These are phyloP conservation scores for Taeniopygia guttata DNA, from an alignment of 2,797 vertebrate genomes.

Conservation along the genomic window DNA sequence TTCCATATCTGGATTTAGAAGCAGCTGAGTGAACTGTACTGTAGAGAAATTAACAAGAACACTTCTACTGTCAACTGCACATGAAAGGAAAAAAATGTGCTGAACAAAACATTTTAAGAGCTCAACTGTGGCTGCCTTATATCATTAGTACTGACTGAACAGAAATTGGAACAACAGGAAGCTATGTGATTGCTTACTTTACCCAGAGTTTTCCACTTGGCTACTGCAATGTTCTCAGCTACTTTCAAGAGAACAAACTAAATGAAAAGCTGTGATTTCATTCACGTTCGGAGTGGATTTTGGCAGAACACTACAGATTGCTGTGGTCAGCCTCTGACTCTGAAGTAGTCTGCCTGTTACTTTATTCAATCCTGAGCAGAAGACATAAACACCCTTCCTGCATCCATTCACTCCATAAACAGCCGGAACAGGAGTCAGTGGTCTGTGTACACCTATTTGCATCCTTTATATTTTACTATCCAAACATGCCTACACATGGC, in stretches of 20 bases:
- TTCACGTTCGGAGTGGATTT: conserved; percentile 20
- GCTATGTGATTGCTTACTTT: neutral
- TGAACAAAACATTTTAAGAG: neutral
- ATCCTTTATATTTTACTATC: neutral
- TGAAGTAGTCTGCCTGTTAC: neutral
- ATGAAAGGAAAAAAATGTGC: neutral
- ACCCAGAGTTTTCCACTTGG: conserved; percentile 1
- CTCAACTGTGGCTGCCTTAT: neutral
- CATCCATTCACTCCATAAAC: neutral
- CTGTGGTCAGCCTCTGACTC: neutral
- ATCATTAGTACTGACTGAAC: neutral
- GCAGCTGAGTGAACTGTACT: neutral
- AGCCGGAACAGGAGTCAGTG: neutral
- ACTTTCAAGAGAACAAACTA: conserved; percentile 1
- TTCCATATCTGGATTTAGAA: neutral
- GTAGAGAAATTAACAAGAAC: neutral
- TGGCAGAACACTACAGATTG: conserved; percentile 14
- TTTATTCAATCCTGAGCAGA: neutral
- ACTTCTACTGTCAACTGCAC: neutral
- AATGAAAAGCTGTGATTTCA: conserved; percentile 14
- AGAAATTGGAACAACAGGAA: neutral
- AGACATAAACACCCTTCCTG: neutral
- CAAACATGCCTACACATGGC: neutral
- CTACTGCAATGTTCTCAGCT: conserved; percentile 20
- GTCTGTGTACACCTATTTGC: neutral